A percentile compares a stretch with the other conserved stretches of the same genome.
Conservation (phyloP, 2,113 vertebrate genomes). For the Clarias gariepinus region DNA sequence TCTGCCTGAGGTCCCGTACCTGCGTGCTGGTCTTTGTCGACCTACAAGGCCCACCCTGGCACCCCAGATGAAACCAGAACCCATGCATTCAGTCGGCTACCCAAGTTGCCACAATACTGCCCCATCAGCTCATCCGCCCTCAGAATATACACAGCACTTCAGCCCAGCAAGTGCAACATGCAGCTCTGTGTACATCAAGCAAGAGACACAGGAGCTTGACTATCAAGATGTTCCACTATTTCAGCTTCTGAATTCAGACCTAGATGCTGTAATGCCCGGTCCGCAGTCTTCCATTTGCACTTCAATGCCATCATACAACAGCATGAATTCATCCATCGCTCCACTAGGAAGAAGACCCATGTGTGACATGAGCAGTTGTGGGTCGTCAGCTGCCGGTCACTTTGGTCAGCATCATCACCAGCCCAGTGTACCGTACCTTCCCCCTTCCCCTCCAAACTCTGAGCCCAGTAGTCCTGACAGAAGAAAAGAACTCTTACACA, state of each 20-base stretch:
- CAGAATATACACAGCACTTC: constrained; percentile 87
- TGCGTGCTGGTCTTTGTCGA: constrained; percentile 88
- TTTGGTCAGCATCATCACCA: constrained; percentile 68
- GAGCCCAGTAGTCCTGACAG: constrained; percentile 92
- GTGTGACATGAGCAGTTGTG: constrained; percentile 65
- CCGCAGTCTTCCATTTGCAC: constrained; percentile 75
- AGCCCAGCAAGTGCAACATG: constrained; percentile 74
- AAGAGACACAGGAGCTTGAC: constrained; percentile 86
- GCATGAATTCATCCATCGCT: constrained; percentile 72
- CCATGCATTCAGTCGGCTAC: constrained; percentile 80
- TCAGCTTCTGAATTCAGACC: constrained; percentile 89
- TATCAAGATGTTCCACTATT: constrained; percentile 88
- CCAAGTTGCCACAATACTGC: constrained; percentile 75
- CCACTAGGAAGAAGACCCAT: constrained; percentile 80
- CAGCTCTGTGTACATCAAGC: constrained; percentile 86
- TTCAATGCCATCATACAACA: constrained; percentile 76
- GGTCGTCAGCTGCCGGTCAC: constrained; percentile 76
- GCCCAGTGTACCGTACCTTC: constrained; percentile 83
- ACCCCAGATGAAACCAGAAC: constrained; percentile 88
- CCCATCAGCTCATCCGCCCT: constrained; percentile 66
- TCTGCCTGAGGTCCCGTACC: constrained; percentile 85
- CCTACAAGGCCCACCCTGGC: constrained; percentile 75
- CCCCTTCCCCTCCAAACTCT: constrained; percentile 92
- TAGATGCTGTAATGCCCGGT: constrained; percentile 80
- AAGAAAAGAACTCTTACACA: constrained; percentile 87